Base-by-base conservation (phyloP, 2,888 invertebrate species). In the Cataglyphis cursor region DNA sequence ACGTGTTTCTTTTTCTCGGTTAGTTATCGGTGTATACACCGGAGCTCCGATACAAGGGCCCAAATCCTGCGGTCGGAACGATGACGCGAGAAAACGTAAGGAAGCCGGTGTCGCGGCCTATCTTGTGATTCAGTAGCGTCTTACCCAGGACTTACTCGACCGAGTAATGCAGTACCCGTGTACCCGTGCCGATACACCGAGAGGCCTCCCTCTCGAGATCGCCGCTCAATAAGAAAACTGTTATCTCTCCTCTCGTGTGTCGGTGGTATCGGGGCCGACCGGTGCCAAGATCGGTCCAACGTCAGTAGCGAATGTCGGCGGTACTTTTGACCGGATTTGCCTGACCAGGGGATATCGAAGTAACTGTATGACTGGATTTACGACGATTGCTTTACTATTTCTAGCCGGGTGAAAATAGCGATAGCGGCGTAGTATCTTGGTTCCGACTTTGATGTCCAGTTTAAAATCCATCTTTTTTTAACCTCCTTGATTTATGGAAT, bases 111-210 rank as follows among this genome's bases (percentile, higher is more conserved):
- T 82, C 68, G 24, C 21, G 83, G 87, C 78, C 86, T 92, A 92
- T 92, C 92, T 90, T 89, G 89, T 92, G 92, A 93, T 92, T 92
- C 92, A 92, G 92, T 92, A 92, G 93, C 92, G 90, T 89, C 87
- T 88, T 86, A 87, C 88, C 90, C 75, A 85, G 75, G 86, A 90
- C 86, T 90, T 90, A 90, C 90, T 88, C 90, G 88, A 89, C 87
- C 91, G 91, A 91, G 92, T 92, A 93, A 92, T 92, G 93, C 92
- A 92, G 92, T 91, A 92, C 92, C 89, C 92, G 89, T 93, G 93
- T 93, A 92, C 88, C 86, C 80, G 82, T 86, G 85, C 84, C 87
- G 88, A 86, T 89, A 88, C 85, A 86, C 83, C 62, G 75, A 70
- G 59, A 65, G 73, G 10, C 59, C 61, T 81, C 82, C 83, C 75